Base-by-base conservation (phyloP, 92 coral and sea anemone species). In the Parazoanthus darwini region DNA sequence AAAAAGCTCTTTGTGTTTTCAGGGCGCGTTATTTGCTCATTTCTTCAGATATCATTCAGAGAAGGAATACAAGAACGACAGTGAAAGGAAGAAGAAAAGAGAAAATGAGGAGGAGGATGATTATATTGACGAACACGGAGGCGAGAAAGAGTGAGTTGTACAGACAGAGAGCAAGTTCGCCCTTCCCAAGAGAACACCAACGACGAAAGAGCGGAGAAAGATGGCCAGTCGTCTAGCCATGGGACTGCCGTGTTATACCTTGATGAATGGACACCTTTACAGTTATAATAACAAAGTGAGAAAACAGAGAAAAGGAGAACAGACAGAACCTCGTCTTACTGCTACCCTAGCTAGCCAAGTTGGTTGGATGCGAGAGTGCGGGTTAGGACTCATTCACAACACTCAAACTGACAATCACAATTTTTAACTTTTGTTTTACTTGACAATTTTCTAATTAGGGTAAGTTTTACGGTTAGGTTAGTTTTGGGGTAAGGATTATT, bases 201-300 rank as follows among this genome's bases (percentile, higher is more conserved):
- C 59, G 29, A 18, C 81, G 20, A 43, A 35, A 77, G 63, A 43
- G 38, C 25, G 33, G 38, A 77, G 63, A 77, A 77, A 77, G 63
- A 77, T 77, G 81, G 81, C 44, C 54, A 77, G 81, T n/a, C 42
- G 81, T n/a, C 42, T 42, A 22, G 81, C 81, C 54, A 63, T 77
- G 13, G 81, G 51, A 46, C 51, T 46, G 51, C 51, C 6, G 51
- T 46, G 51, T 4, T 46, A 46, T 29, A 9, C 9, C 7, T 7
- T 4, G 74, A 70, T 70, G 38, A 77, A 77, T 16, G 81, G 33
- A 38, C 63, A 77, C 56, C 56, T 77, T 7, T 77, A 46, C 51
- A 46, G 6, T 46, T 46, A 46, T 46, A 9, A 46, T 46, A 70
- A 70, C 33, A 70, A 70, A 70, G 74, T 70, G 74, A 70, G 74